These are phyloP conservation scores for Alsophila aescularia DNA, from an alignment of 2,888 invertebrate genomes.

Conservation along the genomic window DNA sequence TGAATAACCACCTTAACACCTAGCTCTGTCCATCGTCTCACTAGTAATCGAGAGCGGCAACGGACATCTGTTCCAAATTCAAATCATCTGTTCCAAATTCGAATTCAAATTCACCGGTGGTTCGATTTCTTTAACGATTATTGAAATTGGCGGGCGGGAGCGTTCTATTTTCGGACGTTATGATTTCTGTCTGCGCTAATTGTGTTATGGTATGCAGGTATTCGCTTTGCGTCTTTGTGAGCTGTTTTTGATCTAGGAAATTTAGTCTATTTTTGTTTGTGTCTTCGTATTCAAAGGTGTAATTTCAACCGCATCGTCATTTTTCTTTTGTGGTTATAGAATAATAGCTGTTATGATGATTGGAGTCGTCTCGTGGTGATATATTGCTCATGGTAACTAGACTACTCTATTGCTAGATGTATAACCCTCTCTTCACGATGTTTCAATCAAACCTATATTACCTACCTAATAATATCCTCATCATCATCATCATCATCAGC, in stretches of 20 bases:
- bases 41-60: constrained; percentile 63
- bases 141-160: constrained; percentile 71
- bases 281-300: neutral
- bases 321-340: too few species aligned
- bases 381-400: too few species aligned
- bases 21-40: constrained; percentile 55
- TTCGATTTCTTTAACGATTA: constrained; percentile 72
- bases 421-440: too few species aligned
- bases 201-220: constrained; percentile 25
- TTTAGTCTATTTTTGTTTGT: neutral
- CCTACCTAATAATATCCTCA: too few species aligned
- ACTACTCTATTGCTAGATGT: too few species aligned
- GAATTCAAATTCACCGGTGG: constrained; percentile 55
- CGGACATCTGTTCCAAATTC: constrained; percentile 68
- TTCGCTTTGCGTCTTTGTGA: constrained; percentile 3
- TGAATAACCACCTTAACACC: constrained; percentile 12
- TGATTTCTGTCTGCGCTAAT: constrained; percentile 29
- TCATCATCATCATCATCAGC: too few species aligned
- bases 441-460: too few species aligned
- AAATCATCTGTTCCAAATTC: constrained; percentile 67
- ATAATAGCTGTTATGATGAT: too few species aligned
- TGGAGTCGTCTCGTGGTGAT: too few species aligned
- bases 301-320: neutral
- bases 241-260: constrained; percentile 7
- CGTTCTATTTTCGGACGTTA: constrained; percentile 67